Conservation (phyloP, 2,888 invertebrate genomes). For the Dorcus parallelipipedus region DNA sequence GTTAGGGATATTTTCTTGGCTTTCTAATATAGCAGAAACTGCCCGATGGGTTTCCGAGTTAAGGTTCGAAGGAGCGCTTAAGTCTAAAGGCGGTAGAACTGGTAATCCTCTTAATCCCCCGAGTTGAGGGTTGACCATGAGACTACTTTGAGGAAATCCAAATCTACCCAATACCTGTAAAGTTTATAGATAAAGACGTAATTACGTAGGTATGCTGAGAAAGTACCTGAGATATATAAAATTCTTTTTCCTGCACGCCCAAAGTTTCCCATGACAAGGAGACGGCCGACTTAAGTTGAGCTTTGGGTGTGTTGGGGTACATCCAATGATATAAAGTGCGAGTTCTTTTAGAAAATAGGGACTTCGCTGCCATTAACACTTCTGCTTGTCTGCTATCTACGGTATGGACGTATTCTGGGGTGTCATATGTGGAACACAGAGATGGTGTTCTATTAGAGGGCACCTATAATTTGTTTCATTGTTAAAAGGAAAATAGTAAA, state of each 20-base stretch:
- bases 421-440: conserved; percentile 3
- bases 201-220: background rate
- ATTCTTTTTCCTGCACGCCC: conserved; percentile 45
- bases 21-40: conserved; percentile 11
- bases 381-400: conserved; percentile 33
- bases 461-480: background rate
- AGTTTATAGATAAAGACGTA: background rate
- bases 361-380: conserved; percentile 48
- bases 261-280: conserved; percentile 47
- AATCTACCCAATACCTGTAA: conserved; percentile 45
- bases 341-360: conserved; percentile 49
- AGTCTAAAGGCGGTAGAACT: conserved; percentile 23
- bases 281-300: conserved; percentile 46
- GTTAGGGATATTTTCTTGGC: conserved; percentile 6
- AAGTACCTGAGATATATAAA: conserved; percentile 49
- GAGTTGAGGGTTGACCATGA: conserved; percentile 50
- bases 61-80: conserved; percentile 12
- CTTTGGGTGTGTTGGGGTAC: conserved; percentile 47
- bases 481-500: background rate
- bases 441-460: background rate
- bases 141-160: conserved; percentile 42
- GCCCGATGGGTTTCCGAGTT: conserved; percentile 14
- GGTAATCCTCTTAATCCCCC: conserved; percentile 38
- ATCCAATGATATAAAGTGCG: conserved; percentile 51
- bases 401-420: conserved; percentile 10